A percentile compares a stretch with the other conserved stretches of the same genome.
These are phyloP conservation scores for Loris lydekkerianus DNA, from an alignment of 2,797 vertebrate species.

Conservation along the genomic window DNA sequence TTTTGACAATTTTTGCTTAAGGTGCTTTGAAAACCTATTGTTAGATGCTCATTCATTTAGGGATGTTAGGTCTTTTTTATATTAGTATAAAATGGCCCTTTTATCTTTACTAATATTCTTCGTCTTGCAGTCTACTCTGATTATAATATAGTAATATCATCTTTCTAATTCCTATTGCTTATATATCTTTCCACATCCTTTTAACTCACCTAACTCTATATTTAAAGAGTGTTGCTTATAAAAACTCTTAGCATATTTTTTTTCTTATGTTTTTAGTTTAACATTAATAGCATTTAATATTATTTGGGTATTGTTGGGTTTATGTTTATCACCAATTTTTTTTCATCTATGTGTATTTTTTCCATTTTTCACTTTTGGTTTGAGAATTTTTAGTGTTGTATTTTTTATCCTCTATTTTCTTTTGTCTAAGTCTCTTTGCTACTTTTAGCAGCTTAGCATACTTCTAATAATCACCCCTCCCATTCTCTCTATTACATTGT, in stretches of 20 bases:
- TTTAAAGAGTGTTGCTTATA: neutral
- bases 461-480: neutral
- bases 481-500: neutral
- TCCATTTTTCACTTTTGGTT: neutral
- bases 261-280: neutral
- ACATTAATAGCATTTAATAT: neutral
- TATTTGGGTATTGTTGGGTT: neutral
- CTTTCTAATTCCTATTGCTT: neutral
- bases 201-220: neutral
- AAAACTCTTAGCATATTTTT: neutral
- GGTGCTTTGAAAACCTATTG: neutral
- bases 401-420: neutral
- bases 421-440: neutral
- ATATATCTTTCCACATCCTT: neutral
- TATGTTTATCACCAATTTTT: neutral
- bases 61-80: neutral
- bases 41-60: neutral
- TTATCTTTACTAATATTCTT: conserved; percentile 4
- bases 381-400: neutral
- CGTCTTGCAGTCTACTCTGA: neutral
- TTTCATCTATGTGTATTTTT: neutral
- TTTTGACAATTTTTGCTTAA: neutral
- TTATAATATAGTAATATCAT: neutral
- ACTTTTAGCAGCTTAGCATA: neutral
- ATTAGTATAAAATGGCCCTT: neutral